Evolutionary conservation across 2,113 vertebrate genomes (phyloP).

Genomic region (Stictonetta naevosa): DNA sequence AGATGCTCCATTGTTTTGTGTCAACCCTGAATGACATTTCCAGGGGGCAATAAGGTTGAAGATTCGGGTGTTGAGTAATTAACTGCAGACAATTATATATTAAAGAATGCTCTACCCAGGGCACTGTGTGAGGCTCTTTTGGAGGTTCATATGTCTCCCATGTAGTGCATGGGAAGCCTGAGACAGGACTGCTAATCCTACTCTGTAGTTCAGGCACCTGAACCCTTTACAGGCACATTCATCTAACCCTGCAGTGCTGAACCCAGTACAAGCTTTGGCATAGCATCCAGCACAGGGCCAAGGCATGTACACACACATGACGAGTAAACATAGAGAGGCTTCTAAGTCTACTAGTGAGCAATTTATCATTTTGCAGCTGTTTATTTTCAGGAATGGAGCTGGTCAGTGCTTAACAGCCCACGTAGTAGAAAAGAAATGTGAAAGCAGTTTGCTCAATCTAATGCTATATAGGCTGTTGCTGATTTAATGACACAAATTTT

Average conservation of each 20-base stretch:
- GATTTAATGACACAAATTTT: neutral
- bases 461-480: neutral
- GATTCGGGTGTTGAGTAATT: neutral
- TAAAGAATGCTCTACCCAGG: neutral
- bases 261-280: neutral
- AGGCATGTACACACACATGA: neutral
- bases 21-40: neutral
- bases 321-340: neutral
- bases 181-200: neutral
- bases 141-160: neutral
- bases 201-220: neutral
- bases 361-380: neutral
- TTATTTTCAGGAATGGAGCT: neutral
- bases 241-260: rapidly evolving
- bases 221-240: neutral
- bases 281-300: neutral
- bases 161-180: neutral
- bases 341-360: neutral
- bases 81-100: neutral
- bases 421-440: neutral
- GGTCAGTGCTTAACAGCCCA: neutral
- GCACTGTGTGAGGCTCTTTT: neutral
- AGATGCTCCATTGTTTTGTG: neutral
- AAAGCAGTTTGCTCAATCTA: neutral
- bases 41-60: neutral